Evolutionary conservation across 2,888 invertebrate species (phyloP).

Genomic region (Ethmia dodecea): DNA sequence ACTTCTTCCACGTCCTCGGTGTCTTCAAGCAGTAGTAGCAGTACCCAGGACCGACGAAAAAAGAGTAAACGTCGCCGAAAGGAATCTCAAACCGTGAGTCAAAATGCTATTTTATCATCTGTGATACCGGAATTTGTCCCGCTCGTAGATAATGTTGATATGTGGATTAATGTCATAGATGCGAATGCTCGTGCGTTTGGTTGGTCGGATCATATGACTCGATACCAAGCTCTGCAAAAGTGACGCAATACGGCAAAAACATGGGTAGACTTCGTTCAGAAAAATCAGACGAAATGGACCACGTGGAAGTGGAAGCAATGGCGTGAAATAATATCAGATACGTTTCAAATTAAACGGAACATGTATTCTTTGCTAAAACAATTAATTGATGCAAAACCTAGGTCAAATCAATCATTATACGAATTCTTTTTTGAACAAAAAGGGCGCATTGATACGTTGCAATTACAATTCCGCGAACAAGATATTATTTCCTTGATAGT

Average conservation of each 20-base stretch:
- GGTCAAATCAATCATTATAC: background rate
- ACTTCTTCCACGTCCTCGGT: background rate
- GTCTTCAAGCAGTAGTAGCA: background rate
- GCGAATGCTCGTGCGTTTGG: background rate
- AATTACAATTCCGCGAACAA: constrained; percentile 12
- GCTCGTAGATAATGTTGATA: background rate
- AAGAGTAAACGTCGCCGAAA: background rate
- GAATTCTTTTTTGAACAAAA: constrained; percentile 18
- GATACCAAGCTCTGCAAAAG: background rate
- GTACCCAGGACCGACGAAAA: background rate
- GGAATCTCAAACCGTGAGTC: background rate
- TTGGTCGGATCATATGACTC: background rate
- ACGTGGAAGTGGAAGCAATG: background rate
- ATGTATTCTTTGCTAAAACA: background rate
- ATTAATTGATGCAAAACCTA: background rate
- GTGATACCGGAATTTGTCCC: background rate
- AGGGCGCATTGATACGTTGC: constrained; percentile 12
- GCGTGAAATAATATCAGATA: background rate
- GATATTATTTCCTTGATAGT: constrained; percentile 19
- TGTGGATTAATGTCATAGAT: background rate
- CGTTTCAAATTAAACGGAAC: background rate
- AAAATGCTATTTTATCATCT: background rate
- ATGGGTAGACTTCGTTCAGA: background rate
- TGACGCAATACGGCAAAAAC: background rate
- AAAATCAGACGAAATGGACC: background rate